Evolutionary conservation across 2,113 vertebrate species (phyloP), one percentile per base, ranked within the genome.

Genomic region (Chloroceryle aenea): DNA sequence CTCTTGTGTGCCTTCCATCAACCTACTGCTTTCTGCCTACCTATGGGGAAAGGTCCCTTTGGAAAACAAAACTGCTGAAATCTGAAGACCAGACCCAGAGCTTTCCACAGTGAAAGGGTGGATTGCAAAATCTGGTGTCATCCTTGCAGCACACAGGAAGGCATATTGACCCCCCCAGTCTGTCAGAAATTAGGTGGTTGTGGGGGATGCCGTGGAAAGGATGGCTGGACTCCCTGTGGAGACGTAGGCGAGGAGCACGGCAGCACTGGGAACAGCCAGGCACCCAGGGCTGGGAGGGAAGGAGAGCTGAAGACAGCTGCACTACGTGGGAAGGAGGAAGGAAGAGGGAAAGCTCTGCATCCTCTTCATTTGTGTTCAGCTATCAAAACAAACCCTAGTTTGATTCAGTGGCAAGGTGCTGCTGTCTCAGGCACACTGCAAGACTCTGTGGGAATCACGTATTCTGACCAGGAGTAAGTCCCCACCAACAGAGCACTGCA

Each of bases 351-450:
- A 80, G 12, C 8, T 72, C 26, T 14, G 2, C 19, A 81, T 17
- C 6, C 21, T 15, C 45, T 66, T 81, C 4, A 34, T 38, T 90
- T 95, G 47, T 75, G 20, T 52, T 50, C 78, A 59, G 19, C 14
- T 66, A 50, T 48, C 9, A 6, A 67, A 45, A 42, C 36, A 85
- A 67, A 11, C 3, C 5, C 32, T 22, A 32, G 7, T 67, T 81
- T 58, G 58, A 45, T 30, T 36, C 5, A 2, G 58, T 75, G 42
- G 27, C 27, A 27, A 90, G 19, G 16, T 26, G 38, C 36, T 55
- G 10, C 25, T 71, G 23, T 5, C 14, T 76, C 0, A 0, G n/a
- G 36, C 7, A 43, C 25, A 4, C 7, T 3, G 45, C 0, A 1
- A 86, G 67, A 80, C 13, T 3, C 64, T 12, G 10, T 11, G 80